Conservation (phyloP, 2,113 vertebrate genomes). For the Genyomyrus donnyi region DNA sequence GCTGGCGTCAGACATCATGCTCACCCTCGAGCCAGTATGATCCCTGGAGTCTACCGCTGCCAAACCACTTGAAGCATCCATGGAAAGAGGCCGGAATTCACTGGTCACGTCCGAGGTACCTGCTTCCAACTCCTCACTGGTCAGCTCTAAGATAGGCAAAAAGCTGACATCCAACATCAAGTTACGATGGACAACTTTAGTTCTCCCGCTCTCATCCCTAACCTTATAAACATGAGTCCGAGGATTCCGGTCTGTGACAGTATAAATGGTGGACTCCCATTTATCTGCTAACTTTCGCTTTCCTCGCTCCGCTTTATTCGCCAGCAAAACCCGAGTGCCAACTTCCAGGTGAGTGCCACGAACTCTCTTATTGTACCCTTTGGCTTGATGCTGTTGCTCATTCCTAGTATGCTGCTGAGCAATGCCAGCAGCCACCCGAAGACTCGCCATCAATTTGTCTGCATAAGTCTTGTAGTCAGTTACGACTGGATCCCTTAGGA, state of each 20-base stretch:
- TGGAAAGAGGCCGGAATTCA: too few species aligned
- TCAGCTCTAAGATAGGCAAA: not conserved
- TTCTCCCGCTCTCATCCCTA: not conserved
- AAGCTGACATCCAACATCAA: constrained; percentile 17
- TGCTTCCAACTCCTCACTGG: too few species aligned
- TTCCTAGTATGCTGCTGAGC: constrained; percentile 20
- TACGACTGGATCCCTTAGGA: not conserved
- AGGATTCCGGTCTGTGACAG: constrained; percentile 12
- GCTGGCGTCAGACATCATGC: too few species aligned
- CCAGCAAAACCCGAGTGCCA: constrained; percentile 7
- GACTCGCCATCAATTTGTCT: not conserved
- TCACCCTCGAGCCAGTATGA: too few species aligned
- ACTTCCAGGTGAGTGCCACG: not conserved
- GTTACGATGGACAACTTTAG: constrained; percentile 15
- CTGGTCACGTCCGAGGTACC: too few species aligned
- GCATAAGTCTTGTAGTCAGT: constrained; percentile 9
- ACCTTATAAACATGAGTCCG: constrained; percentile 17
- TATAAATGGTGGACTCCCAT: constrained; percentile 14
- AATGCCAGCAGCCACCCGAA: constrained; percentile 11
- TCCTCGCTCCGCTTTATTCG: constrained; percentile 21
- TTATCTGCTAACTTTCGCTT: constrained; percentile 26
- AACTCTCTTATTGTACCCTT: constrained; percentile 7
- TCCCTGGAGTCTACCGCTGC: too few species aligned
- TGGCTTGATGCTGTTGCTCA: constrained; percentile 13
- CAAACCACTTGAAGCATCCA: too few species aligned